Base-by-base conservation (phyloP, 2,113 vertebrate genomes). In the Eulacestoma nigropectus region DNA sequence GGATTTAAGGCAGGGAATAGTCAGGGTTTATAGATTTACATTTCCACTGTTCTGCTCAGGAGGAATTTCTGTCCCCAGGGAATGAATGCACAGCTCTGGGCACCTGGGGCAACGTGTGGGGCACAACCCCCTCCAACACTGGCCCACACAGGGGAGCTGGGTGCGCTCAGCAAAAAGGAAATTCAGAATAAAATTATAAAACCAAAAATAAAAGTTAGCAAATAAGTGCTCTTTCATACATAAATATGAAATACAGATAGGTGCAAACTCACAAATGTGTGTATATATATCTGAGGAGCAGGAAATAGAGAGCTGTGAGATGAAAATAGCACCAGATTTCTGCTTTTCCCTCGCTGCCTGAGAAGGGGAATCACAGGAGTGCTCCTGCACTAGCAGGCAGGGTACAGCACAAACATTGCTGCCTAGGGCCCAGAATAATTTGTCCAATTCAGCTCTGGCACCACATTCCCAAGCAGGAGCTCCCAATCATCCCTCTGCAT, bases 191-290 rank as follows among this genome's bases (percentile, higher is more conserved):
- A 84, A 47, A 25, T 2, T 7, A 6, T 3, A 11, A 55, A n/a
- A n/a, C 13, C 23, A 16, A 20, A 60, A 29, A 29, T 1, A n/a
- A 23, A 55, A 42, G 7, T 47, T 26, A 49, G 21, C 22, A 57
- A 70, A 9, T 16, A 33, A 67, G 22, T 27, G n/a, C 47, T 35
- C 3, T 52, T 42, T 30, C 41, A 1, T 10, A 4, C 7, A 4
- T 8, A 8, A 15, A 3, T 8, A 7, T 13, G 27, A 27, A 42
- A 29, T 30, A 53, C 0, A 25, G 6, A 22, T 1, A 10, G 1
- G 5, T 6, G 52, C 26, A 30, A 6, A 16, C 6, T 14, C 6
- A 20, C 0, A 14, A 9, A 23, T n/a, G 32, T 8, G 7, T 1
- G 5, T 3, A 5, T 12, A 5, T 13, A 10, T 8, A 15, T 30